Percentiles rank a stretch among this genome's conserved stretches.
These are phyloP conservation scores for Griposia aprilina DNA, from an alignment of 2,888 invertebrate genomes.

Conservation along the genomic window DNA sequence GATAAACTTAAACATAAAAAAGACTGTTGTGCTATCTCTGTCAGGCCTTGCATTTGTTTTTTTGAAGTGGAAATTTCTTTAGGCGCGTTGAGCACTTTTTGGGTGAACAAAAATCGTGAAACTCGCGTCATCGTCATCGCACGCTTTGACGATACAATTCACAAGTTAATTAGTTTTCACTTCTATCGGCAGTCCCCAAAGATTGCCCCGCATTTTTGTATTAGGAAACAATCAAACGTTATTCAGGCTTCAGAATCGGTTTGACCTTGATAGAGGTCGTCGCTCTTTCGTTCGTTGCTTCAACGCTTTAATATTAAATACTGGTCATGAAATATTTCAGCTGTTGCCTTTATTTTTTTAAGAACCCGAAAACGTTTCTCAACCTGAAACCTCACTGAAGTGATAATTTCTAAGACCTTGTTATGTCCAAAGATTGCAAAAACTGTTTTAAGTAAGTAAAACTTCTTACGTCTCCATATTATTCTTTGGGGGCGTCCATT, in stretches of 20 bases:
- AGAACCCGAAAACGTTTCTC: neutral
- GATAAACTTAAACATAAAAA: neutral
- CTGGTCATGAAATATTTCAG: conserved; percentile 34
- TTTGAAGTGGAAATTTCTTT: too few relatives aligned
- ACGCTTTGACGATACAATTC: too few relatives aligned
- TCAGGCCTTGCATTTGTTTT: neutral
- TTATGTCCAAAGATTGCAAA: neutral
- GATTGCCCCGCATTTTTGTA: too few relatives aligned
- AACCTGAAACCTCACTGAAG: conserved; percentile 1
- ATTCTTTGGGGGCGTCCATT: neutral
- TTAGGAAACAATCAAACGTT: neutral
- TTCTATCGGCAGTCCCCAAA: too few relatives aligned
- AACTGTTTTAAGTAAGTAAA: neutral
- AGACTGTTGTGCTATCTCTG: neutral
- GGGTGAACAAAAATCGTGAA: too few relatives aligned
- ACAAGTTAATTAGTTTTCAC: too few relatives aligned
- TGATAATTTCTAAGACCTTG: conserved; percentile 43
- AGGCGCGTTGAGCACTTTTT: too few relatives aligned
- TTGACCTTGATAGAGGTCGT: conserved; percentile 31
- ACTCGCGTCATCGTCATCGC: too few relatives aligned
- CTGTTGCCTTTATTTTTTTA: neutral
- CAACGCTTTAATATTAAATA: neutral
- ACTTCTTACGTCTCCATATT: neutral
- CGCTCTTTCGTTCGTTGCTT: conserved; percentile 12
- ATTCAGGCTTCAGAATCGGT: neutral